phyloP scores from a whole-genome alignment of 2,888 invertebrate genomes.

The Achlya flavicornis region DNA sequence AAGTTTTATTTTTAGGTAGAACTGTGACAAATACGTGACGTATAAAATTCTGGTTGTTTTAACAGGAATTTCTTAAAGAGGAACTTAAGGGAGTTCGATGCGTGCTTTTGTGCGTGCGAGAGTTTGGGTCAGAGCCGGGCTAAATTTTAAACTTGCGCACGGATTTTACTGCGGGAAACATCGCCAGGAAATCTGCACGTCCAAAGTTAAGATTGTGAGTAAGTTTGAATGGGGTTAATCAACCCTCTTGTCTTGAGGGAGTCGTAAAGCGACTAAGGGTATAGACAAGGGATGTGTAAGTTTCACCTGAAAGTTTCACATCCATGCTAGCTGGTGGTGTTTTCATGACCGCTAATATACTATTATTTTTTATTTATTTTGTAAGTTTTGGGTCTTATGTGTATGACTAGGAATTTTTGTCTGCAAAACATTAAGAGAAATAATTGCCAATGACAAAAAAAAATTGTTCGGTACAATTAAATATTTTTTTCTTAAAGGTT shows the following conservation, averaged over 20 bases:
- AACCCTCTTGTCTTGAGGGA: neutral
- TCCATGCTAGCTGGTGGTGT: neutral
- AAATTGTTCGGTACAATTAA: too few species aligned
- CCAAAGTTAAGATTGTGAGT: neutral
- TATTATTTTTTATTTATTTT: too few species aligned
- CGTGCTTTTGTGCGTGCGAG: neutral
- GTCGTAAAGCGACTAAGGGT: neutral
- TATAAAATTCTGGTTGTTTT: conserved; percentile 4
- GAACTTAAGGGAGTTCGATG: neutral
- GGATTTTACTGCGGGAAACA: too few species aligned
- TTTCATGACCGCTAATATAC: too few species aligned
- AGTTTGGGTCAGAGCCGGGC: neutral
- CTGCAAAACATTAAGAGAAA: too few species aligned
- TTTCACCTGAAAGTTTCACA: neutral
- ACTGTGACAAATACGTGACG: neutral
- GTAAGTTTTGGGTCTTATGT: too few species aligned
- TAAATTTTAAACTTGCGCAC: conserved; percentile 1
- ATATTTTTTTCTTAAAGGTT: too few species aligned
- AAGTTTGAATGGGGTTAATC: neutral
- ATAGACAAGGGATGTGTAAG: neutral
- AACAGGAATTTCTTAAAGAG: neutral
- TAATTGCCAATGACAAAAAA: too few species aligned
- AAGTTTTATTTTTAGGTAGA: neutral
- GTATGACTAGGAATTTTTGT: too few species aligned
- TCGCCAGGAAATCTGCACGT: conserved; percentile 3